These are phyloP conservation scores for Asobara japonica DNA, from an alignment of 1,140 invertebrate species.

Conservation along the genomic window DNA sequence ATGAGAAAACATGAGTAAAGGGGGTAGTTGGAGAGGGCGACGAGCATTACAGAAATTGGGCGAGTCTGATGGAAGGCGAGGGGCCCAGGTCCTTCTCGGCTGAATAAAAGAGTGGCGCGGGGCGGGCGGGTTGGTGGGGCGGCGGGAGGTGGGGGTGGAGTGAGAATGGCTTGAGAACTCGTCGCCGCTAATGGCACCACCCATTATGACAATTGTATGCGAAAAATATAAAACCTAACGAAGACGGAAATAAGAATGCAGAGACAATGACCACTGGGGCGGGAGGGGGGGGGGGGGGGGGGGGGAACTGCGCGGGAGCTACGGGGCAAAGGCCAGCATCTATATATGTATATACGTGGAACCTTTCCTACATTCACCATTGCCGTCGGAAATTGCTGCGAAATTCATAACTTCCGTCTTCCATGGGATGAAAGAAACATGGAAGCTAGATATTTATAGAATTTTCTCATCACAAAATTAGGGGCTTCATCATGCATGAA, in stretches of 20 bases:
- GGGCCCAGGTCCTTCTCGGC: background rate
- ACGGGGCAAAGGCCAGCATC: background rate
- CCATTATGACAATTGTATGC: constrained; percentile 57
- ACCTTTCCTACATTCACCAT: background rate
- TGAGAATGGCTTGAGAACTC: constrained; percentile 30
- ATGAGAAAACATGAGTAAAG: background rate
- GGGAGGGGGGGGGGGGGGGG: background rate
- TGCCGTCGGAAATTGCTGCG: constrained; percentile 4
- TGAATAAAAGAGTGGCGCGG: constrained; percentile 2
- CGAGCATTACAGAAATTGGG: constrained; percentile 9
- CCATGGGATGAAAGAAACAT: background rate
- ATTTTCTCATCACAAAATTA: background rate
- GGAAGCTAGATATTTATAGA: background rate
- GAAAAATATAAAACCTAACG: constrained; percentile 46
- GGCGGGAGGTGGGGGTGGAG: background rate
- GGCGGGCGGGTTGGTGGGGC: too few relatives aligned
- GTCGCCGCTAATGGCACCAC: constrained; percentile 44
- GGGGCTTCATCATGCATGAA: background rate
- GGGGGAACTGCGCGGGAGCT: background rate
- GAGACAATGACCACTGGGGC: background rate
- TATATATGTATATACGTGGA: background rate
- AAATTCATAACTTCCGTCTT: constrained; percentile 15
- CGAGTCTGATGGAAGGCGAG: background rate
- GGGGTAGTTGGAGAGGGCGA: background rate
- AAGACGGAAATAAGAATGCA: constrained; percentile 17